These are phyloP conservation scores for Cyrtodaria siliqua DNA, from an alignment of 2,888 invertebrate species.

Conservation along the genomic window DNA sequence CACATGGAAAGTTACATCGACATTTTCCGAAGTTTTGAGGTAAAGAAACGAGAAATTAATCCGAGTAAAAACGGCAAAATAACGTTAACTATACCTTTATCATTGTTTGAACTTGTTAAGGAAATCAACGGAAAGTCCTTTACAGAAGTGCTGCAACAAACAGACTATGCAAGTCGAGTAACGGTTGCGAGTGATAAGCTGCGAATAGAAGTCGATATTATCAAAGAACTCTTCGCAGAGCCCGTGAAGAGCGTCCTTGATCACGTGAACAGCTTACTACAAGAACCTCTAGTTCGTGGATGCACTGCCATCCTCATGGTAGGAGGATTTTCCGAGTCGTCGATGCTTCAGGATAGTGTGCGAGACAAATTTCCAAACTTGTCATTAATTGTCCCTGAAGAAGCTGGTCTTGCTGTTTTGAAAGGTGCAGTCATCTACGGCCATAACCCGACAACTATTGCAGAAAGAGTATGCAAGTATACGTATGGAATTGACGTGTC, in stretches of 20 bases:
- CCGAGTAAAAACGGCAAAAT: no score
- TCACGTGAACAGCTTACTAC: constrained; percentile 15
- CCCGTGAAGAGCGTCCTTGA: constrained; percentile 24
- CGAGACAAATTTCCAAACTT: not conserved
- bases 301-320: not conserved
- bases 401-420: not conserved
- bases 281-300: not conserved
- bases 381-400: not conserved
- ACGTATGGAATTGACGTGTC: constrained; percentile 33
- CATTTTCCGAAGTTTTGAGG: no score
- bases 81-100: no score
- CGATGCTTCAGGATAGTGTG: not conserved
- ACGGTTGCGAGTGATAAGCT: constrained; percentile 42
- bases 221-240: constrained; percentile 4
- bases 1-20: no score
- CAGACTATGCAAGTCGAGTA: not conserved
- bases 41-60: no score
- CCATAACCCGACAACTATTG: constrained; percentile 33
- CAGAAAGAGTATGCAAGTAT: constrained; percentile 25
- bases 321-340: constrained; percentile 15
- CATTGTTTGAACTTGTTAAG: no score
- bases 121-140: no score
- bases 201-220: constrained; percentile 16
- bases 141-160: no score
- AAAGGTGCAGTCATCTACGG: constrained; percentile 34